Conservation (phyloP, 2,797 vertebrate species). For the Leptatherina wallacei region DNA sequence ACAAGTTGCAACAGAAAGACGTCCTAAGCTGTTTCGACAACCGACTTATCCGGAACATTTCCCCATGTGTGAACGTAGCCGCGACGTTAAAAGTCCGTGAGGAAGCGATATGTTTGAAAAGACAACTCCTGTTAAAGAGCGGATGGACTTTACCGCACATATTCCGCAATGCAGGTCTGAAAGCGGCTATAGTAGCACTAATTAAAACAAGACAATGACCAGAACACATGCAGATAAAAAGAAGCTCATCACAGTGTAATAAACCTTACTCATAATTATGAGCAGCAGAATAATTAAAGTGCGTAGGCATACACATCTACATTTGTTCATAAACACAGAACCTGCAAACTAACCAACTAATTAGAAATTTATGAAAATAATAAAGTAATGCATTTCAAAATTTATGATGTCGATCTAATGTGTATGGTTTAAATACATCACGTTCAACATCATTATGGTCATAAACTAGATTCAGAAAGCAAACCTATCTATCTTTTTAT, state of each 20-base stretch:
- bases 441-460: too few species aligned
- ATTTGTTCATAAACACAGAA: background rate
- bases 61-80: too few species aligned
- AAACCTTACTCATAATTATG: background rate
- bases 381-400: background rate
- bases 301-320: too few species aligned
- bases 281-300: background rate
- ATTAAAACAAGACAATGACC: background rate
- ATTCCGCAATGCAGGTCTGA: too few species aligned
- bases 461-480: background rate
- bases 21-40: too few species aligned
- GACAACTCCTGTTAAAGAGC: too few species aligned
- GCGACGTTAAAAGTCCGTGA: too few species aligned
- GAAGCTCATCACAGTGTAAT: background rate
- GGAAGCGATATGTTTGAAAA: too few species aligned
- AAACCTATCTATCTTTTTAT: background rate
- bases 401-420: background rate
- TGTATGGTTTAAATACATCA: background rate
- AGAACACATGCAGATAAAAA: background rate
- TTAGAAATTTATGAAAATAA: background rate
- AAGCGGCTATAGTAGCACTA: background rate
- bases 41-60: too few species aligned
- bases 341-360: background rate
- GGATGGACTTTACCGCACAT: too few species aligned
- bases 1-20: too few species aligned